Evolutionary conservation across 1,140 invertebrate genomes (phyloP).

Genomic region (Acyrthosiphon pisum): DNA sequence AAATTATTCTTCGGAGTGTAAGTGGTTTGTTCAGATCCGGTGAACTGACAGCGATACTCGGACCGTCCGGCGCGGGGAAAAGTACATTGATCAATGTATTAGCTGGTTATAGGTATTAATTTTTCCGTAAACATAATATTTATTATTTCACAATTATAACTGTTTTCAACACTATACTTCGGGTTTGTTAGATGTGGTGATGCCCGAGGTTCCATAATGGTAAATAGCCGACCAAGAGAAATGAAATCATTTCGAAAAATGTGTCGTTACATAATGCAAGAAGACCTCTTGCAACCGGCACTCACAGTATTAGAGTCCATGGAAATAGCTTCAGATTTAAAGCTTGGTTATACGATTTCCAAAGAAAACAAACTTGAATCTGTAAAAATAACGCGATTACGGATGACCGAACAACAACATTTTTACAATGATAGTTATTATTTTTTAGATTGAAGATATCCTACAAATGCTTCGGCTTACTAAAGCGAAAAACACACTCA

Average conservation of each 20-base stretch:
- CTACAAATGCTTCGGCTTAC: conserved; percentile 71
- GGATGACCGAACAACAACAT: background rate
- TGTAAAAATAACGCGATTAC: conserved; percentile 67
- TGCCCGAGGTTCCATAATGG: conserved; percentile 70
- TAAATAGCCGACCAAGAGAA: conserved; percentile 79
- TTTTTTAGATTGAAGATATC: conserved; percentile 75
- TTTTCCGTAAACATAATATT: background rate
- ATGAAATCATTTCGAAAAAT: conserved; percentile 82
- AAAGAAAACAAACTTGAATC: conserved; percentile 72
- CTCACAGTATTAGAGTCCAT: conserved; percentile 87
- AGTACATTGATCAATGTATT: conserved; percentile 85
- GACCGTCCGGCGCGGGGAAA: conserved; percentile 90
- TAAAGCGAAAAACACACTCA: conserved; percentile 73
- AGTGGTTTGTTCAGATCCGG: conserved; percentile 78
- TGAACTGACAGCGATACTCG: conserved; percentile 82
- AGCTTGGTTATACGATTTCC: conserved; percentile 74
- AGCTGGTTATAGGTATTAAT: conserved; percentile 80
- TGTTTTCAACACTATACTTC: background rate
- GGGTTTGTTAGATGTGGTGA: conserved; percentile 66
- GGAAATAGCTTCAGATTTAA: conserved; percentile 85
- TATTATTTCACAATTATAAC: background rate
- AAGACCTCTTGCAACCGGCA: conserved; percentile 84
- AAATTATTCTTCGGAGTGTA: conserved; percentile 74
- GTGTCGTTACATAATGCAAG: conserved; percentile 94
- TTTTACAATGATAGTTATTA: background rate